phyloP scores from a whole-genome alignment of 2,888 invertebrate species.

The Dasysyrphus albostriatus region DNA sequence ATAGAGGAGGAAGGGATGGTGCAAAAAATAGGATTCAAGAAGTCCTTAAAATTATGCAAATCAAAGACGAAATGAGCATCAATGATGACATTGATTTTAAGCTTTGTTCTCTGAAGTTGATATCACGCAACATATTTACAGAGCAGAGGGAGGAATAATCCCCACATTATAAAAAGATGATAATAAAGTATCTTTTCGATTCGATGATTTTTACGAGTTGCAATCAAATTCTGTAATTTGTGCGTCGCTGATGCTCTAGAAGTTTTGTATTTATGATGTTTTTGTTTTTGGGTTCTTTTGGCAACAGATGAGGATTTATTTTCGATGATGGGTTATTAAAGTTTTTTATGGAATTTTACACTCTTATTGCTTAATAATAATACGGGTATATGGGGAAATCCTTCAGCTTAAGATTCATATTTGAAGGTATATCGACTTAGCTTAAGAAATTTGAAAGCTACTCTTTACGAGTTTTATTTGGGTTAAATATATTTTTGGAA shows the following conservation, averaged over 20 bases:
- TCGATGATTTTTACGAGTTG: constrained; percentile 60
- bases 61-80: constrained; percentile 16
- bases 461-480: neutral
- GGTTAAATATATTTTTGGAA: neutral
- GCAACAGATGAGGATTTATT: neutral
- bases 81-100: neutral
- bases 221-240: constrained; percentile 40
- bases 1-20: neutral
- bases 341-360: neutral
- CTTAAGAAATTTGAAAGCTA: neutral
- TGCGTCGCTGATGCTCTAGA: neutral
- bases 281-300: neutral
- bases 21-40: constrained; percentile 19
- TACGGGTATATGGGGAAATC: neutral
- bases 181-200: constrained; percentile 51
- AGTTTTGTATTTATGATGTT: constrained; percentile 2
- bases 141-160: no score
- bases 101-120: no score
- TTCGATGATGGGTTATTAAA: neutral
- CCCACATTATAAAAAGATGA: neutral
- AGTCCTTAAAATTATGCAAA: constrained; percentile 50
- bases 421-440: neutral
- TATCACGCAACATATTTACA: constrained; percentile 2
- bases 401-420: neutral
- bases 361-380: neutral